phyloP scores from a whole-genome alignment of 2,113 vertebrate species.

The Chelonoidis abingdonii region DNA sequence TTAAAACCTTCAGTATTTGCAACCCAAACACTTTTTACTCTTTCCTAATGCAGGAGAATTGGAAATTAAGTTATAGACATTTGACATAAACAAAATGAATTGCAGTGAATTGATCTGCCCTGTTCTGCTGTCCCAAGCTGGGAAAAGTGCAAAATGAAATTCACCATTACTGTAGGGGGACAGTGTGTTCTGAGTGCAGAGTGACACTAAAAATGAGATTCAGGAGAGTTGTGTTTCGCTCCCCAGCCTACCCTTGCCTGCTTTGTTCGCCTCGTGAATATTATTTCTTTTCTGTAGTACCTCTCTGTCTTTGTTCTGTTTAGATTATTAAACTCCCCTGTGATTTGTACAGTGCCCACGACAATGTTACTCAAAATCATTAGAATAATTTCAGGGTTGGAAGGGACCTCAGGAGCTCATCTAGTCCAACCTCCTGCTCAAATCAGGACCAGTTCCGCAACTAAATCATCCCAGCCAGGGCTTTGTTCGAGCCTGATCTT shows the following conservation, averaged over 20 bases:
- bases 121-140: background rate
- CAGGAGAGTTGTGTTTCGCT: background rate
- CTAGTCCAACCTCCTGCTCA: no score
- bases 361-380: background rate
- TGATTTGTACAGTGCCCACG: background rate
- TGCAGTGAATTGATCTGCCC: slow-evolving; percentile 4
- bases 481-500: no score
- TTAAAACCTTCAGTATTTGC: slow-evolving; percentile 18
- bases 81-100: slow-evolving; percentile 22
- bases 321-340: background rate
- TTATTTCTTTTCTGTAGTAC: background rate
- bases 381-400: no score
- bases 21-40: slow-evolving; percentile 24
- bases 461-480: no score
- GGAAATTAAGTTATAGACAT: slow-evolving; percentile 28
- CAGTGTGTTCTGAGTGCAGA: background rate
- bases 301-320: background rate
- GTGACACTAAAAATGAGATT: background rate
- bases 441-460: no score
- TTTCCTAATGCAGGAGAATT: background rate
- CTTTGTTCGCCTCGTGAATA: background rate
- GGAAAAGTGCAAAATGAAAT: background rate
- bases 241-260: background rate
- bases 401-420: no score
- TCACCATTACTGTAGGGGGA: background rate